Base-by-base conservation (phyloP, 2,888 invertebrate genomes). In the Timandra comae region DNA sequence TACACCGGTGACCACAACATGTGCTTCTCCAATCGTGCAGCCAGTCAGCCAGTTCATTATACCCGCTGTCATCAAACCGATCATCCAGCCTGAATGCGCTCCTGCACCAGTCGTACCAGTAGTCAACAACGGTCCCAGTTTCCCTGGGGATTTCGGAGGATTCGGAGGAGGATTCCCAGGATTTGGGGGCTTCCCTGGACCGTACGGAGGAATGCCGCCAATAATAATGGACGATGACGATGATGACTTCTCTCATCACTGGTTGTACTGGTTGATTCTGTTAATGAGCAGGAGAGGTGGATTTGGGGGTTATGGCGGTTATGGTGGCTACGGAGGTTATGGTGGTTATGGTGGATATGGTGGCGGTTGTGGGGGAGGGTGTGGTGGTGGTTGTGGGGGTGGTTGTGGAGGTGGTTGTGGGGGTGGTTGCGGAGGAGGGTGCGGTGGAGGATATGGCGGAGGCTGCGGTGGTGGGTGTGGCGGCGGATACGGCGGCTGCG, bases 201-300 rank as follows among this genome's bases (percentile, higher is more conserved):
- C 37, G 3, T 28, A 39, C 19, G 37, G 43, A 8, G 49, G 50
- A 21, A 51, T 64, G 49, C 70, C 68, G 1, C 60, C 64, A 0
- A 62, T 69, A 8, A 63, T 67, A 22, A 29, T 65, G 2, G 55
- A 53, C 0, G 36, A 35, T 9, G 52, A 48, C 8, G 50, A 64
- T 7, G 51, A 59, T 32, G 53, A 60, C 35, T 37, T 49, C 16
- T 56, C 41, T 34, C 37, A 52, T n/a, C 35, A 55, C 28, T 46
- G 69, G 12, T 44, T 78, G 7, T 75, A 64, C 29, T 63, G 61
- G 30, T 50, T 79, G 2, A 49, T 80, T 22, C 57, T 73, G 22
- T 65, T 74, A 1, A 34, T 71, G 48, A 67, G 43, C 11, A 56
- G 53, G 27, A 47, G 48, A 35, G 35, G 36, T 8, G 25, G 33